phyloP scores from a whole-genome alignment of 2,113 vertebrate species.

The Gopherus flavomarginatus region DNA sequence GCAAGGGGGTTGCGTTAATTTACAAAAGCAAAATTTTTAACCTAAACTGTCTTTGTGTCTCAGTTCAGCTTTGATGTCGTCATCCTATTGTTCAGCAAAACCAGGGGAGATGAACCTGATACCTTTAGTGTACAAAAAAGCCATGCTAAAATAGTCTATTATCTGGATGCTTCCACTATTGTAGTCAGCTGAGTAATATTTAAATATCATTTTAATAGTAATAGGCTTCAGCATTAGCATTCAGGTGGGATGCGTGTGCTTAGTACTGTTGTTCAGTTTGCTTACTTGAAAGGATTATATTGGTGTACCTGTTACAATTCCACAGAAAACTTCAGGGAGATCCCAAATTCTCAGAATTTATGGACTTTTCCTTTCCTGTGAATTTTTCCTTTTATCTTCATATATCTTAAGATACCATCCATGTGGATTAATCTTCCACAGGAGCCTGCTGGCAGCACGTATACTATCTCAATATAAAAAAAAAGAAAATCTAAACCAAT shows the following conservation, averaged over 20 bases:
- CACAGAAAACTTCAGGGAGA: background rate
- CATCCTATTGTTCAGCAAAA: background rate
- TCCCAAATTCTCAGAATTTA: rapidly evolving
- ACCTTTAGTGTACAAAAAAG: background rate
- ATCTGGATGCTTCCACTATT: rapidly evolving
- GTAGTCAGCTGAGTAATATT: background rate
- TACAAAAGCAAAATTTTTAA: background rate
- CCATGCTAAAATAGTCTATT: background rate
- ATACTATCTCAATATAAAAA: background rate
- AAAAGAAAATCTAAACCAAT: background rate
- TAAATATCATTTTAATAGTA: background rate
- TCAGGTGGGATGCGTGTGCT: background rate
- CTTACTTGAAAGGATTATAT: background rate
- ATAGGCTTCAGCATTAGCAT: background rate
- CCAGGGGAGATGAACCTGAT: background rate
- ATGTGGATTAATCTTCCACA: background rate
- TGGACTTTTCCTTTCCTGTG: background rate
- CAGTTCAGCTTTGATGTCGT: background rate
- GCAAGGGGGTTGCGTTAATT: background rate
- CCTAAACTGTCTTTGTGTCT: background rate
- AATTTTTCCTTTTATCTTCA: background rate
- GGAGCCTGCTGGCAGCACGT: background rate
- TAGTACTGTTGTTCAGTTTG: background rate
- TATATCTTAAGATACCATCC: rapidly evolving
- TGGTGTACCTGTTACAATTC: background rate